Base-by-base conservation (phyloP, 2,888 invertebrate genomes). In the Eueremaeus valkanovi region DNA sequence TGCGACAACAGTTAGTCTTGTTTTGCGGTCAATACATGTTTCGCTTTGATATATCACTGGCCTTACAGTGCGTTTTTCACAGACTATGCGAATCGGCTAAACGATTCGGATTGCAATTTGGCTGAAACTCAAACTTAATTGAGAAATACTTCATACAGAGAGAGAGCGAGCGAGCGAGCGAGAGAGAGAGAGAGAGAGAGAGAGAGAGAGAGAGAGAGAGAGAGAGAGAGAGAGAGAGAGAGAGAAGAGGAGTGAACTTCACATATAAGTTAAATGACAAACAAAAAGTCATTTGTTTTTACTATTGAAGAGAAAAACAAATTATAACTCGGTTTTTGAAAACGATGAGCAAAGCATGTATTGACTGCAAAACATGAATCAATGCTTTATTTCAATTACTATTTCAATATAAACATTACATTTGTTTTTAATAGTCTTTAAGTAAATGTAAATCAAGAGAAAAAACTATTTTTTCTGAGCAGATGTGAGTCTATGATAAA, bases 251-350 rank as follows among this genome's bases (percentile, higher is more conserved):
- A 66, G 66, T 66, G 21, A 66, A 66, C 66, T 18, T 66, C 11
- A 40, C 36, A 66, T 40, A 24, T 40, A 66, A 66, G 21, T n/a
- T n/a, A n/a, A n/a, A n/a, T 66, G 66, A 66, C 66, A 66, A 58
- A 58, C 66, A 40, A 40, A 55, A 70, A 36, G 45, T 70, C 70
- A 70, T 70, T 70, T 70, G 70, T 70, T 70, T 70, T 45, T 66
- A 66, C 66, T 33, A 66, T 40, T 66, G 36, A 66, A 40, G 40
- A n/a, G 36, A 36, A 58, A 58, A 58, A 58, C 58, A 66, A 40
- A 40, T 66, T 66, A 40, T 66, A 33, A 66, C n/a, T n/a, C n/a
- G n/a, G 36, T 66, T 40, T 40, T 66, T 66, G 21, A 66, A 66
- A 55, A 18, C 9, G 29, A 58, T 58, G 58, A 58, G 58, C 11